These are phyloP conservation scores for Petrocephalus microphthalmus DNA, from an alignment of 2,113 vertebrate species.

Conservation along the genomic window DNA sequence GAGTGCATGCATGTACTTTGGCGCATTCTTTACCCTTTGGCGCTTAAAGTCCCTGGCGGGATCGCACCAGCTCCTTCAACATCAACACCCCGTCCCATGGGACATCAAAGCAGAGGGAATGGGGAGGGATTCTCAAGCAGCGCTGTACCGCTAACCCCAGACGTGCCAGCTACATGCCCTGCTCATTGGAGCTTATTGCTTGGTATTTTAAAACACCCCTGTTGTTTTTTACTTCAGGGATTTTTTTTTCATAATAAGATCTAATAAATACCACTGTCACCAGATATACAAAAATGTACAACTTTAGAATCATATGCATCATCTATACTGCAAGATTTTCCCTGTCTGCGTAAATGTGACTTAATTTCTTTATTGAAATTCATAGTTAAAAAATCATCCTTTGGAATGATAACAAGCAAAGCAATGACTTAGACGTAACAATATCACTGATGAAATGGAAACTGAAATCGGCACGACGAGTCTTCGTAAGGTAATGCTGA, in stretches of 20 bases:
- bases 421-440: background rate
- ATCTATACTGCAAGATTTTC: background rate
- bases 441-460: background rate
- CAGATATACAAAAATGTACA: background rate
- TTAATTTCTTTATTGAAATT: background rate
- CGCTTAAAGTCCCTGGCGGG: background rate
- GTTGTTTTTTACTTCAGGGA: background rate
- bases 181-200: background rate
- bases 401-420: background rate
- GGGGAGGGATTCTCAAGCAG: background rate
- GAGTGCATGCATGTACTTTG: background rate
- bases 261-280: background rate
- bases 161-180: background rate
- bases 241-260: background rate
- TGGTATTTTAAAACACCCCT: background rate
- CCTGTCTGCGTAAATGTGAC: background rate
- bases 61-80: background rate
- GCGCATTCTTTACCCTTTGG: conserved; percentile 2
- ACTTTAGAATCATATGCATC: background rate
- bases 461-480: background rate
- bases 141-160: background rate
- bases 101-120: background rate
- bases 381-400: background rate
- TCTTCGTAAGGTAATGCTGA: background rate
- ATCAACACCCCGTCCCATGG: background rate